Evolutionary conservation across 2,797 vertebrate species (phyloP), one percentile per base, ranked within the genome.

Genomic region (Hoplostethus mediterraneus): DNA sequence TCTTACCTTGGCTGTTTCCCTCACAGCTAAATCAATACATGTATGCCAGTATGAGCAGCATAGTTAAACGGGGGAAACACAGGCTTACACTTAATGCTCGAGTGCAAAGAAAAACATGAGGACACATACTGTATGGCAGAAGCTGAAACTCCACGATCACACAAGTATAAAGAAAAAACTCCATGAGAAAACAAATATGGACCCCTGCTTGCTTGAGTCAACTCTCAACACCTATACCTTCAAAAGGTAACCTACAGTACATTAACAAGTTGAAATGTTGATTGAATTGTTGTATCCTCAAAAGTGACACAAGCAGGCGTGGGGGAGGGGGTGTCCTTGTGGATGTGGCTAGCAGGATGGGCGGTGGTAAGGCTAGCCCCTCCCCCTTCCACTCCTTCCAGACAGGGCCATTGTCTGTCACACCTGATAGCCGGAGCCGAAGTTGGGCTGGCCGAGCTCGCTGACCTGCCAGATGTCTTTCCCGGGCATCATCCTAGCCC

Each of bases 391-490:
- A 83, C 80, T 53, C 36, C 75, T n/a, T n/a, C 87, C 65, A 16
- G 67, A 82, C 81, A 82, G 25, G 76, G 73, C 84, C 54, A 40
- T 78, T 71, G 83, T 94, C 95, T 94, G 93, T 94, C 94, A 95
- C 96, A 99, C 97, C 97, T 99, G 97, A 93, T 95, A 96, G 95
- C 95, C 95, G 90, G 96, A 96, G 95, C 93, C 95, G 96, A 95
- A 96, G 93, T 94, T 93, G 83, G 96, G 95, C 93, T 94, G 96
- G 94, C 96, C 91, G 92, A 97, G 96, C 94, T 97, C 96, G 89
- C 95, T 96, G 95, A 96, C 96, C 93, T 96, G 97, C 97, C 97
- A 98, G 95, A 95, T 95, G 94, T 98, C 97, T 95, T 96, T 94
- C 89, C 95, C 89, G 86, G 96, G 95, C 93, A 94, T 63, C 92